phyloP scores from a whole-genome alignment of 2,113 vertebrate species.

The Varanus salvator region DNA sequence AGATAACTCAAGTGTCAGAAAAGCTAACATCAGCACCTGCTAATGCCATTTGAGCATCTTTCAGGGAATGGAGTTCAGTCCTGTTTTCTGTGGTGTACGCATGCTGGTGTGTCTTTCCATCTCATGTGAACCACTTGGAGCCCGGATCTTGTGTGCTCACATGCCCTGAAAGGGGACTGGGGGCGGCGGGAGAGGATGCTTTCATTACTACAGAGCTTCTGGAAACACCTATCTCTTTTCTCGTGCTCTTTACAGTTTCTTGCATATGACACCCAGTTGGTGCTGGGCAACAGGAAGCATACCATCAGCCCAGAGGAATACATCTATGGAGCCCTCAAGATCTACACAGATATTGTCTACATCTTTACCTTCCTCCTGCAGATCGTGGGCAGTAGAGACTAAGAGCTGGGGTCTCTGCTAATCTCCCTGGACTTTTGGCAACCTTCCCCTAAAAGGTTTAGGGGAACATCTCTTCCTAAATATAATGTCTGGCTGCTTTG shows the following conservation, averaged over 20 bases:
- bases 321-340: conserved; percentile 89
- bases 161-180: background rate
- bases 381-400: conserved; percentile 80
- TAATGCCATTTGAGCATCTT: background rate
- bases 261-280: conserved; percentile 94
- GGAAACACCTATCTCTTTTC: background rate
- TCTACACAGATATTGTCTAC: conserved; percentile 92
- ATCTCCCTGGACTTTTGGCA: background rate
- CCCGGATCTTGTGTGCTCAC: background rate
- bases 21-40: background rate
- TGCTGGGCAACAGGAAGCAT: conserved; percentile 91
- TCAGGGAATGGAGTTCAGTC: background rate
- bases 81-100: background rate
- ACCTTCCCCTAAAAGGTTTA: background rate
- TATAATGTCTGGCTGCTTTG: background rate
- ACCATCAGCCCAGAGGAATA: conserved; percentile 93
- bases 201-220: background rate
- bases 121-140: background rate
- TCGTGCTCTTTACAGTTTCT: conserved; percentile 82
- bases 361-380: conserved; percentile 94
- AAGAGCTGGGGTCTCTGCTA: background rate
- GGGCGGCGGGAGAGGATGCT: background rate
- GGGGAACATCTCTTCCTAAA: background rate
- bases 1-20: background rate
- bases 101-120: background rate